Base-by-base conservation (phyloP, 92 coral and sea anemone genomes). In the Zoanthus gigantus region DNA sequence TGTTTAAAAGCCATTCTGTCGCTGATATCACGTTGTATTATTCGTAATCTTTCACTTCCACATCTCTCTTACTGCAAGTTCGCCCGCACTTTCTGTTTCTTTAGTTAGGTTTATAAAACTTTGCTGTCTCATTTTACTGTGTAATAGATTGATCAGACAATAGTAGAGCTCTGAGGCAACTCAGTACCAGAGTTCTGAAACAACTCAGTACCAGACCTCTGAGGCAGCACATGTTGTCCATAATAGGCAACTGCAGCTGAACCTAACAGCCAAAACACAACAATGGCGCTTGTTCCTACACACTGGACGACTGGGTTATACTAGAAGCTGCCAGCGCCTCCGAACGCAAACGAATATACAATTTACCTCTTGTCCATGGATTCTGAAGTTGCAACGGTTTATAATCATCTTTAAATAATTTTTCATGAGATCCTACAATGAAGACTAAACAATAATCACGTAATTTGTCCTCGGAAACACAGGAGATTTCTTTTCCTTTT, bases 341-440 rank as follows among this genome's bases (percentile, higher is more conserved):
- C 2, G 95, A 84, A 77, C 96, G 96, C 84, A 97, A 88, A 78
- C 99, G 88, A 68, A 97, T 91, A 74, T 83, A 97, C 63, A 97
- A 88, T 83, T 91, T 93, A 46, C 99, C 99, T 77, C 98, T 87
- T 65, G 84, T 92, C 99, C 99, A 97, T 7, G 99, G 99, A 82
- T 97, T 97, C 77, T 97, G 98, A 63, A 97, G 95, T 28, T 94
- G 92, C 16, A 97, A 91, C 7, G 93, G 95, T 71, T 91, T 97
- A 77, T 89, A 93, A 78, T 95, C 97, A 76, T 95, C 99, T 54
- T 50, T 90, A 63, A 97, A 94, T 79, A 94, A 92, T 86, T 96
- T 96, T 78, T 97, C 99, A 84, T 94, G 94, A 29, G 98, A 92
- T 53, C 99, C 98, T 8, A 93, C 92, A 16, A 97, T 96, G 17